phyloP scores from a whole-genome alignment of 1,140 invertebrate genomes.

The Dendroctonus valens region DNA sequence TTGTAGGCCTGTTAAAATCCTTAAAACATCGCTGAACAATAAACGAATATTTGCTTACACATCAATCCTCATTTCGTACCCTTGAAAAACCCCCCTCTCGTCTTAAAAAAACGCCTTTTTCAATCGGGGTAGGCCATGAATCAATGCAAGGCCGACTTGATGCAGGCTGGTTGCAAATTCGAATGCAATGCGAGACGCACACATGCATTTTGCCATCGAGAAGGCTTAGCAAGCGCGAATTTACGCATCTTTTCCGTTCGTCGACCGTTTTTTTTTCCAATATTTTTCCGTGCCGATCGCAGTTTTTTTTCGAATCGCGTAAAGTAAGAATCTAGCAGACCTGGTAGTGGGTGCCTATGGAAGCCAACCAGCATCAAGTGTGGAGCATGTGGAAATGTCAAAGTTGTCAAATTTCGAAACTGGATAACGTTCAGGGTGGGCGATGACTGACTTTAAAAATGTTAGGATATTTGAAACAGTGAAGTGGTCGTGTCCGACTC shows the following conservation, averaged over 20 bases:
- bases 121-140: conserved; percentile 31
- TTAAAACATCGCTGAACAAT: neutral
- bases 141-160: conserved; percentile 34
- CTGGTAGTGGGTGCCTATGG: neutral
- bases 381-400: conserved; percentile 13
- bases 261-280: conserved; percentile 10
- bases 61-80: conserved; percentile 28
- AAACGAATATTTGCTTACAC: conserved; percentile 20
- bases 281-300: conserved; percentile 5
- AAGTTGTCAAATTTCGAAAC: conserved; percentile 16
- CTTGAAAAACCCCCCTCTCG: conserved; percentile 34
- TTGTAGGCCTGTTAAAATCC: no score
- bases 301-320: neutral
- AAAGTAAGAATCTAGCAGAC: neutral
- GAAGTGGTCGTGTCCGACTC: neutral
- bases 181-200: conserved; percentile 36
- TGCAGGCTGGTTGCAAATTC: conserved; percentile 33
- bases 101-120: conserved; percentile 32
- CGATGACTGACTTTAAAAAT: neutral
- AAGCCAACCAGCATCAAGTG: conserved; percentile 7
- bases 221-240: conserved; percentile 23
- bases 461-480: conserved; percentile 8
- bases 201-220: conserved; percentile 34
- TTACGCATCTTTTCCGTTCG: conserved; percentile 28
- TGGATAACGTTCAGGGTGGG: conserved; percentile 3